Base-by-base conservation (phyloP, 2,113 vertebrate genomes). In the Perca schrenkii region DNA sequence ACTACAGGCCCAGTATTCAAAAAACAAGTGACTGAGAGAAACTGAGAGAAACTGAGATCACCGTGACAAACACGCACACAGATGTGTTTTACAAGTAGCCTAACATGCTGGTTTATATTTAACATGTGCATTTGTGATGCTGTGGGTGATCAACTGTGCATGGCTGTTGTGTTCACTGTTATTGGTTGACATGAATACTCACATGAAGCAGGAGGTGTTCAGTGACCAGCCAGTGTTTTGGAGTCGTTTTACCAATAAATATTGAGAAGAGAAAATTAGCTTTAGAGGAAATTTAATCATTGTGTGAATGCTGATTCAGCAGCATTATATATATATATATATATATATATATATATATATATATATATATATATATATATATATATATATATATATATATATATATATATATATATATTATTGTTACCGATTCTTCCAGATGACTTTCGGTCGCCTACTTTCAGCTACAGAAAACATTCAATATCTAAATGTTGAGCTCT, bases 121-220 rank as follows among this genome's bases (percentile, higher is more conserved):
- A 57, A n/a, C 17, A 2, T 5, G 61, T 64, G 34, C 49, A 54
- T 28, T 16, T 3, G 52, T 16, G 52, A 66, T 15, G 49, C 52
- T 47, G 52, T 21, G 21, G 61, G 21, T 43, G 31, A 67, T 36
- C 36, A 65, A 31, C 22, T n/a, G 34, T 8, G 16, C 36, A 17
- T 16, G 43, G 36, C 62, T 66, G 62, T 57, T 77, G 61, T 65
- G 49, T 43, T 75, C 49, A 17, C 14, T 16, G 43, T 22, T 62
- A 13, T 28, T 22, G 12, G 13, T 14, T 34, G 34, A 34, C 34
- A 34, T 28, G 47, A 47, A 22, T 5, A 56, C n/a, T 12, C 4
- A 36, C 21, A 40, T 11, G 47, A 63, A 63, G 47, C n/a, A 19
- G 58, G 46, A 60, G 11, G 70, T 5, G 19, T 13, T 40, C 21